A percentile compares a stretch with the other conserved stretches of the same genome.
Evolutionary conservation across 2,797 vertebrate genomes (phyloP).

Genomic region (Microhierax caerulescens): DNA sequence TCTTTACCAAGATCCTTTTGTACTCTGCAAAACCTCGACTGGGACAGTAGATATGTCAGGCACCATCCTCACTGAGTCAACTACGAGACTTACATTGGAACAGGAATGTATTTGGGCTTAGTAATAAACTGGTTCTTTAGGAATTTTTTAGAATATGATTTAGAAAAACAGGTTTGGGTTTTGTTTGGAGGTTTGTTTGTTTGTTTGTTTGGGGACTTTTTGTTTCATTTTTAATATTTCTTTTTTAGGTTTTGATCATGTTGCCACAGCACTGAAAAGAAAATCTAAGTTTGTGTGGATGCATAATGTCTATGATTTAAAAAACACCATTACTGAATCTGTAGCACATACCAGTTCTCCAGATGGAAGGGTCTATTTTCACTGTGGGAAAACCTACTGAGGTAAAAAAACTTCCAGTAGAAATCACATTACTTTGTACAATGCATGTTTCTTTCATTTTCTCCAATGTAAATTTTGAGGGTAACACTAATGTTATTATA

Average conservation of each 20-base stretch:
- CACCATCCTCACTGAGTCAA: neutral
- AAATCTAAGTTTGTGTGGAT: neutral
- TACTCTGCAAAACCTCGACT: neutral
- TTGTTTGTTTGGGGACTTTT: no score
- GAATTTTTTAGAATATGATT: neutral
- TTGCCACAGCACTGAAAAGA: neutral
- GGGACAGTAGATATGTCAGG: neutral
- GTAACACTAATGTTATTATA: constrained; percentile 21
- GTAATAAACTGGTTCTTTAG: neutral
- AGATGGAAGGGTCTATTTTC: neutral
- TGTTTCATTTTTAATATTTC: no score
- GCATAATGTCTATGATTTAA: neutral
- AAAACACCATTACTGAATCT: neutral
- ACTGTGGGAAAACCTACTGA: neutral
- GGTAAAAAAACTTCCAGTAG: neutral
- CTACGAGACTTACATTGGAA: neutral
- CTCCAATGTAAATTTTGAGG: constrained; percentile 8
- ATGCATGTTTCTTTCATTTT: constrained; percentile 46
- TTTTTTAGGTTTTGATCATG: neutral
- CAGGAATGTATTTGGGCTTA: neutral
- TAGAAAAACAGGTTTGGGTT: neutral
- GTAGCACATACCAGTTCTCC: neutral
- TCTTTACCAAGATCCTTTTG: rapidly evolving
- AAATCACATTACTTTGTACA: neutral
- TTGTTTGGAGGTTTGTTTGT: no score